Conservation (phyloP, 2,113 vertebrate species). For the Cariama cristata region DNA sequence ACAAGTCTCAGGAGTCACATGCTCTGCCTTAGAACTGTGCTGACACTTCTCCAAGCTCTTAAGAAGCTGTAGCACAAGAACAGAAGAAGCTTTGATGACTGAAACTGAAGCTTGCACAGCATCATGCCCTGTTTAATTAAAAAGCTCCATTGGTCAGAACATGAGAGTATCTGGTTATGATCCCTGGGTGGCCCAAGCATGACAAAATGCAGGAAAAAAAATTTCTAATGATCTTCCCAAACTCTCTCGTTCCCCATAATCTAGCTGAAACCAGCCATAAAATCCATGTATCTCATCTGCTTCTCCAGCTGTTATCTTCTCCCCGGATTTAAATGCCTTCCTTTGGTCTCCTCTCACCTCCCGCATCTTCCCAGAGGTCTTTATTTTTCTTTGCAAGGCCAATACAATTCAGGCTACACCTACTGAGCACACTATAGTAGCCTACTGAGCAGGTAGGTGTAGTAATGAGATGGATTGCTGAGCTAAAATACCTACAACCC, state of each 20-base stretch:
- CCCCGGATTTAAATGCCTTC: neutral
- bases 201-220: neutral
- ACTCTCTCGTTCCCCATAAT: neutral
- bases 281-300: neutral
- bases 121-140: neutral
- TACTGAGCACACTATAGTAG: neutral
- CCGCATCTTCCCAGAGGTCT: neutral
- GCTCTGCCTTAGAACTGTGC: neutral
- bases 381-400: neutral
- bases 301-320: neutral
- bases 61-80: neutral
- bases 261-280: neutral
- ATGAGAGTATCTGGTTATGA: neutral
- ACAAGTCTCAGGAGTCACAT: neutral
- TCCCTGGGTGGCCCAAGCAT: neutral
- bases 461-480: neutral
- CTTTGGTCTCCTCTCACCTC: neutral
- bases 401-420: neutral
- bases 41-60: neutral
- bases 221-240: neutral
- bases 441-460: neutral
- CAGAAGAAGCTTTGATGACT: neutral
- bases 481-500: neutral
- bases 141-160: neutral
- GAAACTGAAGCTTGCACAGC: neutral